Evolutionary conservation across 2,113 vertebrate genomes (phyloP), one percentile per base, ranked within the genome.

Genomic region (Eidolon helvum): DNA sequence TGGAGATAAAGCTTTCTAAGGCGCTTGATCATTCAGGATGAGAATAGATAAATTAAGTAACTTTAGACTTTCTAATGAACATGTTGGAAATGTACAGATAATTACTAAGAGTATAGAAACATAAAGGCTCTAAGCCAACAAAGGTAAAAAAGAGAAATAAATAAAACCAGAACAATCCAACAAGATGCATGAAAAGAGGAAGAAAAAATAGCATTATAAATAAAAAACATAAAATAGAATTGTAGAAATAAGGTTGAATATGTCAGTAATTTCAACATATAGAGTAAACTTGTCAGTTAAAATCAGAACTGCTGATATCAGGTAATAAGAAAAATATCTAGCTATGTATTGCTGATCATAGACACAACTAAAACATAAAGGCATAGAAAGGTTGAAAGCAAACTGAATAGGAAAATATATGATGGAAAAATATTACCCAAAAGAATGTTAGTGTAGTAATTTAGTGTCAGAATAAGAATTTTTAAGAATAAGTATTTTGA

Each of bases 231-330:
- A 77, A 61, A 69, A 84, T 18, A 57, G 40, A 68, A 48, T 95
- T 84, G 0, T 88, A 66, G 45, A 79, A 92, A 35, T 87, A 80
- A 92, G 35, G 90, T 12, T 7, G 82, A 94, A 86, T 94, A 90
- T 71, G 8, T 53, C 45, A 94, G 55, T 66, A 77, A 83, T 83
- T 96, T 71, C 15, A 87, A 53, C 24, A 63, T 66, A 61, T 66
- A 84, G 35, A 57, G 69, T 84, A 88, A 96, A 84, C 50, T 71
- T 97, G 65, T 80, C 50, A 71, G 19, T 93, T 93, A 93, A 96
- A 88, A 53, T 75, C 50, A 80, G 77, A 87, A 78, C 63, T 85
- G 45, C 24, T 68, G 69, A 90, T 79, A 71, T 69, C 91, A 63
- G 35, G 55, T 26, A 90, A 53, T n/a, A 83, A 48, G 4, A 45